phyloP scores from a whole-genome alignment of 2,113 vertebrate species.

The Corythoichthys intestinalis region DNA sequence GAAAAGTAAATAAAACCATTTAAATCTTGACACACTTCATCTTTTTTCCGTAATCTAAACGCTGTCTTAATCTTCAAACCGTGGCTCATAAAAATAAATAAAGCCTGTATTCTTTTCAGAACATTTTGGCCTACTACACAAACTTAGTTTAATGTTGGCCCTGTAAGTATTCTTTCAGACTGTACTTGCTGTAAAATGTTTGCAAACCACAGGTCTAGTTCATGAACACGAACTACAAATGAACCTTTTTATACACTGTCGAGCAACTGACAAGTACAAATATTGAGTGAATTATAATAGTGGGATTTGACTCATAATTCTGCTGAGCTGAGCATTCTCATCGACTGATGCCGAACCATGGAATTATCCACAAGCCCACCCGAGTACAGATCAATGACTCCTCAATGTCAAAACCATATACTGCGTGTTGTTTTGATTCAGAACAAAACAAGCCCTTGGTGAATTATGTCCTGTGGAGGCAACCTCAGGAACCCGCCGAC shows the following conservation, averaged over 20 bases:
- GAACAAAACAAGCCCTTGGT: conserved; percentile 57
- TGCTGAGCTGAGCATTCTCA: conserved; percentile 54
- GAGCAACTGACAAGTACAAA: conserved; percentile 11
- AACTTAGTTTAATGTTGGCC: too few relatives aligned
- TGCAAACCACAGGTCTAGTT: conserved; percentile 2
- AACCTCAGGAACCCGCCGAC: conserved; percentile 46
- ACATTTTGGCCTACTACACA: too few relatives aligned
- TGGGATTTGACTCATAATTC: conserved; percentile 55
- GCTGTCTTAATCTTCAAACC: too few relatives aligned
- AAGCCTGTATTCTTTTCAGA: too few relatives aligned
- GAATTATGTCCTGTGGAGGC: conserved; percentile 45
- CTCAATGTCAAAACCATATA: conserved; percentile 54
- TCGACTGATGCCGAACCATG: conserved; percentile 35
- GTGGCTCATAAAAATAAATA: too few relatives aligned
- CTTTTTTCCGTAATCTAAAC: too few relatives aligned
- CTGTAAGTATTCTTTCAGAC: too few relatives aligned
- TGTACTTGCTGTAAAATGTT: too few relatives aligned
- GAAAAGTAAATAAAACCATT: too few relatives aligned
- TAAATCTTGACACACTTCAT: too few relatives aligned
- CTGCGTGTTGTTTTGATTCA: conserved; percentile 56
- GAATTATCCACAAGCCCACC: conserved; percentile 49
- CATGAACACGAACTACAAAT: conserved; percentile 47
- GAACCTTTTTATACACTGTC: conserved; percentile 27
- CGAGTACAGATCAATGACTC: conserved; percentile 38
- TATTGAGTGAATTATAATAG: conserved; percentile 54